Evolutionary conservation across 2,113 vertebrate genomes (phyloP).

Genomic region (Gallinago paraguaiae): DNA sequence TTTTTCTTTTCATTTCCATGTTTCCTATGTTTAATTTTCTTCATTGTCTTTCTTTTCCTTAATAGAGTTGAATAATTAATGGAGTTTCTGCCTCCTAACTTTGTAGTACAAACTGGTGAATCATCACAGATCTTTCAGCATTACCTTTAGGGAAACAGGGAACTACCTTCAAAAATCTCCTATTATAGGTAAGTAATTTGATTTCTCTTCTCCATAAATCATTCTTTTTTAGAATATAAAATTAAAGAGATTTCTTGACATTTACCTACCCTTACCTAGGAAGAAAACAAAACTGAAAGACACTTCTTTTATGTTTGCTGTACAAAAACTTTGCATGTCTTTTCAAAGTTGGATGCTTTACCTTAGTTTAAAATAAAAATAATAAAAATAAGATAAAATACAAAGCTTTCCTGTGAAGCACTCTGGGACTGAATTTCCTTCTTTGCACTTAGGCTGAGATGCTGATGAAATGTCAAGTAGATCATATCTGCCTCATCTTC

Average conservation of each 20-base stretch:
- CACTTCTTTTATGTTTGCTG: constrained; percentile 45
- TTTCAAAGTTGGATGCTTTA: constrained; percentile 23
- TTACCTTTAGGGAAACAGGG: constrained; percentile 17
- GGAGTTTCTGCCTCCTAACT: constrained; percentile 3
- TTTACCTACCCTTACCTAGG: constrained; percentile 34
- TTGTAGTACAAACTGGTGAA: constrained; percentile 45
- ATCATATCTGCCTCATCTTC: neutral
- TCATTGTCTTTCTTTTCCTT: neutral
- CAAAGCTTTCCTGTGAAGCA: neutral
- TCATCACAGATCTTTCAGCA: constrained; percentile 29
- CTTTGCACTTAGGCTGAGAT: neutral
- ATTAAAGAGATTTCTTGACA: constrained; percentile 57
- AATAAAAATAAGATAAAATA: neutral
- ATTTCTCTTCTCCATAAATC: constrained; percentile 54
- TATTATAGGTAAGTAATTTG: constrained; percentile 17
- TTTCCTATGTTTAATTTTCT: neutral
- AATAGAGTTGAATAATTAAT: constrained; percentile 2
- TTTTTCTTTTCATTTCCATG: neutral
- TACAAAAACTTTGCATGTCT: constrained; percentile 20
- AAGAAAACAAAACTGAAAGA: constrained; percentile 39
- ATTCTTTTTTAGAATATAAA: constrained; percentile 64
- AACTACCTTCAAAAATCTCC: constrained; percentile 27
- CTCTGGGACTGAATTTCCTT: neutral
- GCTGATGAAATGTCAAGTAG: constrained; percentile 12
- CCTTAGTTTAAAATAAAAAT: constrained; percentile 31